Evolutionary conservation across 2,797 vertebrate genomes (phyloP).

Genomic region (Trichosurus vulpecula): DNA sequence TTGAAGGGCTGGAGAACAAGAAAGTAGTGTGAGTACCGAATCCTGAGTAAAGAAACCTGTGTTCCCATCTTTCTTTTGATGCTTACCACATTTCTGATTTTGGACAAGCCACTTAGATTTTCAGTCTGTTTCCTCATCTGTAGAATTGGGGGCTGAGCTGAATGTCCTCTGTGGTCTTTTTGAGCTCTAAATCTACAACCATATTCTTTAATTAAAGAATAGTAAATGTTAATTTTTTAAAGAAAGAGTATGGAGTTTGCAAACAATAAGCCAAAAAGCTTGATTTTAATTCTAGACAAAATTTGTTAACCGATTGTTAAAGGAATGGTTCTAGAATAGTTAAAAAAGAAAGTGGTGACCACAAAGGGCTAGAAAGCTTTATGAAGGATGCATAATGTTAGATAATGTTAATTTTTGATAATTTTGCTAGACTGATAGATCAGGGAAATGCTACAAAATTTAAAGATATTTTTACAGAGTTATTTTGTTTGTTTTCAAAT

Average conservation of each 20-base stretch:
- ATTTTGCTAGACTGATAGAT: neutral
- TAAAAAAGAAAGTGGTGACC: neutral
- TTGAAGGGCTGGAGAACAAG: neutral
- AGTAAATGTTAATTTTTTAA: neutral
- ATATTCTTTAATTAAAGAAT: neutral
- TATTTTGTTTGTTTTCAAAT: neutral
- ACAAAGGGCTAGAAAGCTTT: neutral
- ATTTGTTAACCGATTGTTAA: neutral
- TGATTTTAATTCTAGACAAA: neutral
- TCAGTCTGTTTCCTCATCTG: neutral
- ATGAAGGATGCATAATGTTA: neutral
- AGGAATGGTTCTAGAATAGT: neutral
- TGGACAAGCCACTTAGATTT: neutral
- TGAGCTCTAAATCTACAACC: neutral
- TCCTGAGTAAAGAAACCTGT: neutral
- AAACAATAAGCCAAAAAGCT: neutral
- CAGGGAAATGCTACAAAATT: neutral
- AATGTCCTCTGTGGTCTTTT: neutral
- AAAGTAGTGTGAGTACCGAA: neutral
- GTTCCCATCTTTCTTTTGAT: neutral
- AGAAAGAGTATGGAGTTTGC: neutral
- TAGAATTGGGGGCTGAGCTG: neutral
- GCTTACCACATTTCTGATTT: neutral
- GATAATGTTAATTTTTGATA: neutral
- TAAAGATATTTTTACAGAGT: neutral